Evolutionary conservation across 2,113 vertebrate species (phyloP).

Genomic region (Speoplatyrhinus poulsoni): DNA sequence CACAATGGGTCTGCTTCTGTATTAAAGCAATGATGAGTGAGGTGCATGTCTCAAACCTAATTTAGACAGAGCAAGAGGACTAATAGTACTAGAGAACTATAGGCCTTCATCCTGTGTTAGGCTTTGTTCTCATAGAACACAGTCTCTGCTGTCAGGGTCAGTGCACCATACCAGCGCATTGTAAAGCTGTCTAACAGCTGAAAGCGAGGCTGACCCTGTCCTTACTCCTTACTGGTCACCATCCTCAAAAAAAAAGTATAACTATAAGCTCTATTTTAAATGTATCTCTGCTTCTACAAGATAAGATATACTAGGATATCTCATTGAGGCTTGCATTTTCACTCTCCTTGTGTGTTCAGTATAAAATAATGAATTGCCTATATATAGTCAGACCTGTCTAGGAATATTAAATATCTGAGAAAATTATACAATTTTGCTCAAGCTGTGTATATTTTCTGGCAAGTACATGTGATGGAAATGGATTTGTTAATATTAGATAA

Average conservation of each 20-base stretch:
- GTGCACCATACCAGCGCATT: constrained; percentile 29
- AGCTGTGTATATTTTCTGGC: constrained; percentile 1
- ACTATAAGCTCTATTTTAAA: constrained; percentile 7
- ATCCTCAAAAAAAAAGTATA: constrained; percentile 30
- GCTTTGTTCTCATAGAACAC: constrained; percentile 29
- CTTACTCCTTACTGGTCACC: constrained; percentile 17
- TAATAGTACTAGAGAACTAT: constrained; percentile 46
- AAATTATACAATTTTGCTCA: constrained; percentile 5
- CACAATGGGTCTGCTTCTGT: constrained; percentile 16
- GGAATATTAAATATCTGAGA: neutral
- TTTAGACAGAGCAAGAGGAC: constrained; percentile 51
- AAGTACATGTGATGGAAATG: neutral
- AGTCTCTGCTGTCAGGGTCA: constrained; percentile 34
- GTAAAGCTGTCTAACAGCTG: constrained; percentile 44
- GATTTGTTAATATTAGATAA: neutral
- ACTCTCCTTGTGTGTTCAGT: too few species aligned
- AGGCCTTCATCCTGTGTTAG: constrained; percentile 38
- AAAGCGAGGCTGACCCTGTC: constrained; percentile 40
- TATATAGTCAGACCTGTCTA: neutral
- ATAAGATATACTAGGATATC: constrained; percentile 47
- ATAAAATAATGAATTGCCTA: neutral
- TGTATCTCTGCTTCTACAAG: constrained; percentile 36
- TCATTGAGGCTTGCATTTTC: constrained; percentile 7
- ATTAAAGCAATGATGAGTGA: constrained; percentile 48
- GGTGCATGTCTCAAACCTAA: constrained; percentile 33